Evolutionary conservation across 2,888 invertebrate species (phyloP).

Genomic region (Cerastis leucographa): DNA sequence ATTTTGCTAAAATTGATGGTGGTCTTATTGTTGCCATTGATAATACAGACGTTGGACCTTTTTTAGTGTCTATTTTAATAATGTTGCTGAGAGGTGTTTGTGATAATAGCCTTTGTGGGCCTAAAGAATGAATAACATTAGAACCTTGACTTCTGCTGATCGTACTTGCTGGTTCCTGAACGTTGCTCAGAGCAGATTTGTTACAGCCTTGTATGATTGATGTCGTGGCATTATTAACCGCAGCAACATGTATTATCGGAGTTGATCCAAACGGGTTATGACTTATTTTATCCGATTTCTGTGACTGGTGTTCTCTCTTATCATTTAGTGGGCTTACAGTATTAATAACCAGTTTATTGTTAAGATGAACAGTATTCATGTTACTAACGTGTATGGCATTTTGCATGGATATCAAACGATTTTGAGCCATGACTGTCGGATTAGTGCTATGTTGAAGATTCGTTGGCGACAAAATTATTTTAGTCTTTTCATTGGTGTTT

Average conservation of each 20-base stretch:
- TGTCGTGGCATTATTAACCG: constrained; percentile 77
- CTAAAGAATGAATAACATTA: constrained; percentile 85
- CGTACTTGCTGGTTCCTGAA: constrained; percentile 77
- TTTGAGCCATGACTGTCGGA: constrained; percentile 86
- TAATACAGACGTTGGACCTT: constrained; percentile 81
- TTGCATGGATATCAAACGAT: constrained; percentile 87
- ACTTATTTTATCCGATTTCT: constrained; percentile 80
- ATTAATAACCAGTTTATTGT: constrained; percentile 84
- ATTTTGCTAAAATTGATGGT: constrained; percentile 80
- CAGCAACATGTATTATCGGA: constrained; percentile 84
- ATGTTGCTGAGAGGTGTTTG: constrained; percentile 80
- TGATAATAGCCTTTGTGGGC: constrained; percentile 81
- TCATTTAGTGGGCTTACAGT: constrained; percentile 80
- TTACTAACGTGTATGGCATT: constrained; percentile 82
- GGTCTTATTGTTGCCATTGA: constrained; percentile 84
- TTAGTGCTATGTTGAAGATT: constrained; percentile 81
- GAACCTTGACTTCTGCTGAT: constrained; percentile 79
- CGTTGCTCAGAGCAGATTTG: constrained; percentile 79
- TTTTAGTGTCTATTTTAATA: constrained; percentile 82
- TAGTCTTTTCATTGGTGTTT: constrained; percentile 78
- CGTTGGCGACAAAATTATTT: constrained; percentile 86
- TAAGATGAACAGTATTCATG: constrained; percentile 80
- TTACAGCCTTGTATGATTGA: constrained; percentile 81
- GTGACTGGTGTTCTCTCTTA: constrained; percentile 80
- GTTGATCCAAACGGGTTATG: constrained; percentile 77